A percentile compares a stretch with the other conserved stretches of the same genome.
These are phyloP conservation scores for Cosmorhoe ocellata DNA, from an alignment of 2,888 invertebrate species.

Conservation along the genomic window DNA sequence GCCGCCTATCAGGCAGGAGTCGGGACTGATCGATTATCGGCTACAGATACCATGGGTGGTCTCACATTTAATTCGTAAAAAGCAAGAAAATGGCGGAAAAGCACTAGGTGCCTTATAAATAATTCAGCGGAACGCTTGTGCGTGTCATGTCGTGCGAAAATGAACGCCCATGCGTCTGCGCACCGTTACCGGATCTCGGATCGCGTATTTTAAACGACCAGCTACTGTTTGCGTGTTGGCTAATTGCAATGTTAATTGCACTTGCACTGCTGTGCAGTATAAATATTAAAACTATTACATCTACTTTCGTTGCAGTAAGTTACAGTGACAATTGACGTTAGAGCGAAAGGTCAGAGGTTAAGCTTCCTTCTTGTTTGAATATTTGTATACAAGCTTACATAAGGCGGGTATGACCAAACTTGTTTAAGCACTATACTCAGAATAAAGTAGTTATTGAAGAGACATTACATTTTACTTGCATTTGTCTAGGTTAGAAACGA, in stretches of 20 bases:
- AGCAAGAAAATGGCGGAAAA: conserved; percentile 69
- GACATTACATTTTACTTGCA: too few species aligned
- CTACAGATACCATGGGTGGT: conserved; percentile 48
- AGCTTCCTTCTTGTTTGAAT: too few species aligned
- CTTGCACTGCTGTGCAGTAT: conserved; percentile 30
- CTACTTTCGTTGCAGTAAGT: conserved; percentile 14
- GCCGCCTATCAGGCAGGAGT: conserved; percentile 20
- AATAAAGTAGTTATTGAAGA: too few species aligned
- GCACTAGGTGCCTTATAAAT: conserved; percentile 65
- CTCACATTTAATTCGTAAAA: conserved; percentile 41
- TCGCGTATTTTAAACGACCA: conserved; percentile 35
- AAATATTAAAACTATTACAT: conserved; percentile 30
- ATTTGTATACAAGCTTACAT: too few species aligned
- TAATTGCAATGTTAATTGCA: conserved; percentile 37
- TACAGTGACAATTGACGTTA: conserved; percentile 14
- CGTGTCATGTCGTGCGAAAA: conserved; percentile 64
- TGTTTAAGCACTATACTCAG: too few species aligned
- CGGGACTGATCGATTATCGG: conserved; percentile 34
- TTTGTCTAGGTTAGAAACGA: too few species aligned
- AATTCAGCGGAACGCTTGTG: conserved; percentile 66
- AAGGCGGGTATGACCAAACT: too few species aligned
- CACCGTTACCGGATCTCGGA: conserved; percentile 48
- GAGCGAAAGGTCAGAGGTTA: too few species aligned
- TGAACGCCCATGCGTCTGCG: conserved; percentile 45
- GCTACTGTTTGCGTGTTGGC: conserved; percentile 33